These are phyloP conservation scores for Syrista parreyssii DNA, from an alignment of 2,888 invertebrate species.

Conservation along the genomic window DNA sequence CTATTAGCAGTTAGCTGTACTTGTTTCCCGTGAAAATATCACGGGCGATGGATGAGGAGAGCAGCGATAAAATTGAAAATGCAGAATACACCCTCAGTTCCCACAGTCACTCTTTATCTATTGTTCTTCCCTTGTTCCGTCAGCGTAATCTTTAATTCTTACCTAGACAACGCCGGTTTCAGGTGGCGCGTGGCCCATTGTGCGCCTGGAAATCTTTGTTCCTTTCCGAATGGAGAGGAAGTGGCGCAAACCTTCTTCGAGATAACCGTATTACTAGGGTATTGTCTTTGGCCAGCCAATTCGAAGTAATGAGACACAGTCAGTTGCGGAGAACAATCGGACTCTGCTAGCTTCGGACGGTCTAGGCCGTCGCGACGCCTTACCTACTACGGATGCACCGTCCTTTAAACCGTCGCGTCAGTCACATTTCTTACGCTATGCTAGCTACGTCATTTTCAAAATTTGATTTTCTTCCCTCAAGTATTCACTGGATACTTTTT, in stretches of 20 bases:
- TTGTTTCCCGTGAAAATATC: conserved; percentile 4
- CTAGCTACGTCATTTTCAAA: not conserved
- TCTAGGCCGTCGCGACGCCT: conserved; percentile 42
- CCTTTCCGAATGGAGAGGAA: conserved; percentile 10
- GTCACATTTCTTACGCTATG: not conserved
- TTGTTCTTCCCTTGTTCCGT: not conserved
- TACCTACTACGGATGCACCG: conserved; percentile 28
- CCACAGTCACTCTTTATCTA: not conserved
- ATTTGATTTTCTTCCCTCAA: not conserved
- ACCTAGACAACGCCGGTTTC: not conserved
- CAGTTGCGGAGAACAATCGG: conserved; percentile 62
- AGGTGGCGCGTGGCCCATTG: conserved; percentile 7
- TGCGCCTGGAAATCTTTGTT: conserved; percentile 14
- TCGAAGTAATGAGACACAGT: conserved; percentile 63
- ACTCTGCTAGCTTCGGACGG: conserved; percentile 32
- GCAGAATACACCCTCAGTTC: conserved; percentile 24
- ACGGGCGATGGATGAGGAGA: too few relatives aligned
- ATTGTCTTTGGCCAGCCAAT: conserved; percentile 63
- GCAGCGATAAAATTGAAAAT: conserved; percentile 38
- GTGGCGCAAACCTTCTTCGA: conserved; percentile 19
- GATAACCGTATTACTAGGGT: conserved; percentile 59
- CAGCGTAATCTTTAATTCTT: conserved; percentile 5
- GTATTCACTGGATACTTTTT: not conserved
- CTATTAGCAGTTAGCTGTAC: not conserved
- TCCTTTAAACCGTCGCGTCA: conserved; percentile 8